phyloP scores from a whole-genome alignment of 1,140 invertebrate genomes.

The Lucilia sericata region DNA sequence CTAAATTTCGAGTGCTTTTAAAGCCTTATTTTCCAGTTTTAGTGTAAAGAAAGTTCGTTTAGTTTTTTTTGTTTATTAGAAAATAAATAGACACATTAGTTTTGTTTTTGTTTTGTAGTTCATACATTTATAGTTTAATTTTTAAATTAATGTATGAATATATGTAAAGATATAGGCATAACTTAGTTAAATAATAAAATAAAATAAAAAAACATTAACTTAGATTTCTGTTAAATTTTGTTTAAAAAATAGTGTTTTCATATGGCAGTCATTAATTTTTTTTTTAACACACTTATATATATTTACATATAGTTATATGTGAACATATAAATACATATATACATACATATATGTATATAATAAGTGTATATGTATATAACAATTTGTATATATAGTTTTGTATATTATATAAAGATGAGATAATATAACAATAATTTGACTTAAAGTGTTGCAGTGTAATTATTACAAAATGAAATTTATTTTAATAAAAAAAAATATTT shows the following conservation, averaged over 20 bases:
- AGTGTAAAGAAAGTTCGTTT: background rate
- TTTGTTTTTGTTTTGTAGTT: background rate
- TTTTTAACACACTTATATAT: background rate
- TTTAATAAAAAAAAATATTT: background rate
- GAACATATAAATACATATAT: background rate
- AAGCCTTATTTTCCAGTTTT: conserved; percentile 3
- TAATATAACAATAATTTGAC: background rate
- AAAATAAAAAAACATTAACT: background rate
- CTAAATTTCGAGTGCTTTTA: conserved; percentile 41
- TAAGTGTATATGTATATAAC: too few species aligned
- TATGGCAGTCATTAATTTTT: conserved; percentile 33
- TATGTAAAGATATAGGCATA: background rate
- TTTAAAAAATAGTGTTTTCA: conserved; percentile 29
- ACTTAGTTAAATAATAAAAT: background rate
- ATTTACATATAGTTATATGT: too few species aligned
- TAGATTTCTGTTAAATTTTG: background rate
- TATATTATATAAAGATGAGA: background rate
- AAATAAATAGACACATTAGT: background rate
- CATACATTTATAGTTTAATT: background rate
- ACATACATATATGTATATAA: background rate
- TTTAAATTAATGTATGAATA: background rate
- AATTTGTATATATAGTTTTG: too few species aligned
- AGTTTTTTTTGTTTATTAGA: conserved; percentile 7
- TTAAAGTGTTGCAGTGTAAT: background rate
- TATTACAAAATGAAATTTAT: background rate